Evolutionary conservation across 2,888 invertebrate genomes (phyloP).

Genomic region (Eumacrocentrus americanus): DNA sequence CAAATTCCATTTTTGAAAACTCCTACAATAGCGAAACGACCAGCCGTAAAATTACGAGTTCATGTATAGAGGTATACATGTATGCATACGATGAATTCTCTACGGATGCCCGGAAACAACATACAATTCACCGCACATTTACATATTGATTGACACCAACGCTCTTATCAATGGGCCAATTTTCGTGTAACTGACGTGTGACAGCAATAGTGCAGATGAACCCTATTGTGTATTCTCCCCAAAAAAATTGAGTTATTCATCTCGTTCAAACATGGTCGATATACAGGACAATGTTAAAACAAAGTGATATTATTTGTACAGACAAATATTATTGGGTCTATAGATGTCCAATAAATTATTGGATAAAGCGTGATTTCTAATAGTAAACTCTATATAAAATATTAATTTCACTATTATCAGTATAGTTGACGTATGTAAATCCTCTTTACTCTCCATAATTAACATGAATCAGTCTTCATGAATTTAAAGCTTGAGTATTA

Average conservation of each 20-base stretch:
- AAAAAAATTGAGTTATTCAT: not conserved
- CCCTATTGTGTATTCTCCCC: too few species aligned
- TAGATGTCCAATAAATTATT: too few species aligned
- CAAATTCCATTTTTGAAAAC: not conserved
- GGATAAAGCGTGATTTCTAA: too few species aligned
- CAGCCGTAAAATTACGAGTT: not conserved
- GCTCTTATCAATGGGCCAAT: constrained; percentile 28
- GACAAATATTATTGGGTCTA: too few species aligned
- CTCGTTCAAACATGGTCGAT: too few species aligned
- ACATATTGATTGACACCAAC: constrained; percentile 42
- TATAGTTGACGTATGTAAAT: too few species aligned
- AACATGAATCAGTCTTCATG: not conserved
- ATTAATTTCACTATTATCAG: too few species aligned
- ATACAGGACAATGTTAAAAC: too few species aligned
- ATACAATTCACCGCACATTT: constrained; percentile 32
- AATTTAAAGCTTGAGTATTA: not conserved
- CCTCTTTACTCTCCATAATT: too few species aligned
- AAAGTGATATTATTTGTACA: too few species aligned
- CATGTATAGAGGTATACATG: not conserved
- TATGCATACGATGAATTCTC: not conserved
- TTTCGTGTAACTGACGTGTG: constrained; percentile 18
- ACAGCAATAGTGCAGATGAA: constrained; percentile 24
- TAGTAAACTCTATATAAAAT: too few species aligned
- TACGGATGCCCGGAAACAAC: constrained; percentile 14
- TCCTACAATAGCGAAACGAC: not conserved